These are phyloP conservation scores for Setophaga coronata DNA, from an alignment of 2,113 vertebrate genomes.

Conservation along the genomic window DNA sequence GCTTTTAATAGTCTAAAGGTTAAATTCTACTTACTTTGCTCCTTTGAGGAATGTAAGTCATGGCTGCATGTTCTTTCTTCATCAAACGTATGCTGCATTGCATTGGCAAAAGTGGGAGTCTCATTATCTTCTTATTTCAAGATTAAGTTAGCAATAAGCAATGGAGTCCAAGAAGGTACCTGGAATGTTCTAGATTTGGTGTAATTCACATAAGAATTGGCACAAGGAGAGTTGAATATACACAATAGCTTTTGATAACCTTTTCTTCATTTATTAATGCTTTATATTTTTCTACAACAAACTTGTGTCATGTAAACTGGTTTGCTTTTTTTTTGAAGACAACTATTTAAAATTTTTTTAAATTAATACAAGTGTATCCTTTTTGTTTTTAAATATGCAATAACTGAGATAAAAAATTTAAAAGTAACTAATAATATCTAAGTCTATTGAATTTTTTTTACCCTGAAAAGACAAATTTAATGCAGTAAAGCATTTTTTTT, in stretches of 20 bases:
- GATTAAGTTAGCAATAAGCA: not conserved
- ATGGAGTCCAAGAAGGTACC: not conserved
- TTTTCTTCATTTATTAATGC: not conserved
- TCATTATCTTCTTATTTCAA: not conserved
- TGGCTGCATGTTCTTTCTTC: not conserved
- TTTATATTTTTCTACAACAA: not conserved
- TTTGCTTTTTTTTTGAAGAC: not conserved
- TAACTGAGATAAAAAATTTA: not conserved
- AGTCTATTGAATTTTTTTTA: not conserved
- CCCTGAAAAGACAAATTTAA: not conserved
- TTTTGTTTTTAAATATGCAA: not conserved
- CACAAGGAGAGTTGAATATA: not conserved
- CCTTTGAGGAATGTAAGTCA: constrained; percentile 5
- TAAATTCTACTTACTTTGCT: constrained; percentile 10
- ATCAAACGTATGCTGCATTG: not conserved
- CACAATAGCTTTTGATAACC: not conserved
- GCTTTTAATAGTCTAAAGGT: constrained; percentile 64
- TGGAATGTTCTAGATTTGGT: not conserved
- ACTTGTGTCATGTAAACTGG: no score
- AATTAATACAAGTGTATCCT: accelerated
- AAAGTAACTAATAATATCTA: not conserved
- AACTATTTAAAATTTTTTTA: not conserved
- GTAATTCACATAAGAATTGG: not conserved
- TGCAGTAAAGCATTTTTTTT: not conserved
- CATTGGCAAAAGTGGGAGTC: not conserved